Evolutionary conservation across 2,888 invertebrate genomes (phyloP).

Genomic region (Chrysotoxum bicinctum): DNA sequence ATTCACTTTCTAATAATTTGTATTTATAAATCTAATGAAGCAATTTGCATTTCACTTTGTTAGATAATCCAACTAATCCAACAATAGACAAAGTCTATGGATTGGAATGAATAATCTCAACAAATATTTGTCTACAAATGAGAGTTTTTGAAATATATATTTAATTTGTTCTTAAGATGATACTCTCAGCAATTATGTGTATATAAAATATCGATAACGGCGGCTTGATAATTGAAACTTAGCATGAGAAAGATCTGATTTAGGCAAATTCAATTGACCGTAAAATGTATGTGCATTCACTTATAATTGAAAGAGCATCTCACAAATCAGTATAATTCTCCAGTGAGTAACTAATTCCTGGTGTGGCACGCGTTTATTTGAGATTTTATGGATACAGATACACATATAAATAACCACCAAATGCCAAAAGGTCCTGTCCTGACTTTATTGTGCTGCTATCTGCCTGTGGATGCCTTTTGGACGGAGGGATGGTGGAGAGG

Average conservation of each 20-base stretch:
- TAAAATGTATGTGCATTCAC: slow-evolving; percentile 29
- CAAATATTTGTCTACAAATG: too few species aligned
- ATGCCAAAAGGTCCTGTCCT: slow-evolving; percentile 53
- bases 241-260: too few species aligned
- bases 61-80: not conserved
- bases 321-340: slow-evolving; percentile 49
- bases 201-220: too few species aligned
- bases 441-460: not conserved
- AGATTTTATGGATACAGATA: slow-evolving; percentile 16
- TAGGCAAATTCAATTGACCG: slow-evolving; percentile 52
- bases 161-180: too few species aligned
- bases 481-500: not conserved
- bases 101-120: not conserved
- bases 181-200: too few species aligned
- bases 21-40: not conserved
- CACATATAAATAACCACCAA: slow-evolving; percentile 61
- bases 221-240: not conserved
- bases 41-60: not conserved
- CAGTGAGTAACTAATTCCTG: slow-evolving; percentile 20
- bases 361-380: slow-evolving; percentile 43
- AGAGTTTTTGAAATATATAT: too few species aligned
- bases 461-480: not conserved
- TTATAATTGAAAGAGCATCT: slow-evolving; percentile 12
- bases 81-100: not conserved
- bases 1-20: not conserved